Conservation (phyloP, 2,797 vertebrate genomes). For the Artibeus lituratus region DNA sequence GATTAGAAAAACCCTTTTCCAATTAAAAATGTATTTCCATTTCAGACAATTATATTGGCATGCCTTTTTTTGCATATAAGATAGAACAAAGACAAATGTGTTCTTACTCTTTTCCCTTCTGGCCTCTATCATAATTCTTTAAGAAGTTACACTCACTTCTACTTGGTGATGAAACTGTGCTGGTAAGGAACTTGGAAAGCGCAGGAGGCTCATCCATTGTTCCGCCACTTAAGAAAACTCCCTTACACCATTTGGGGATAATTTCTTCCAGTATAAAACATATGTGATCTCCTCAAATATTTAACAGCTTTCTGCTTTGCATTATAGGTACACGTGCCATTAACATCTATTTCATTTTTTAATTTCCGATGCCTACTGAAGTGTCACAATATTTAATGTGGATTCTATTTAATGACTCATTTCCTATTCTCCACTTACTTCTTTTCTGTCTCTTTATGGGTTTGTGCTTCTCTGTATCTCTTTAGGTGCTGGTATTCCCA, state of each 20-base stretch:
- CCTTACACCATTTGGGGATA: neutral
- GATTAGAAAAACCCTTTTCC: neutral
- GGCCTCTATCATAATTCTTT: neutral
- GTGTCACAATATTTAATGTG: neutral
- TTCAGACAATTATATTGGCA: neutral
- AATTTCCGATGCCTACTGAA: neutral
- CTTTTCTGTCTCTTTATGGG: neutral
- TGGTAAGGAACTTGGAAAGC: neutral
- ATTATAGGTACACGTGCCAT: neutral
- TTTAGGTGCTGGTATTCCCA: neutral
- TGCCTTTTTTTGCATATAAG: neutral
- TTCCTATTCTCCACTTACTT: neutral
- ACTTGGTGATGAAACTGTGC: neutral
- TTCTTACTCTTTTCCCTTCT: neutral
- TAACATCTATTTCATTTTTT: neutral
- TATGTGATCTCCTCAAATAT: neutral
- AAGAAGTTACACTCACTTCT: neutral
- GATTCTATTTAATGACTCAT: neutral
- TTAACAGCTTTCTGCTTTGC: neutral
- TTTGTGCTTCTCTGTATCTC: neutral
- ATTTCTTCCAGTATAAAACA: constrained; percentile 8
- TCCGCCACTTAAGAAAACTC: neutral
- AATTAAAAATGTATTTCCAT: constrained; percentile 12
- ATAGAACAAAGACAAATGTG: neutral
- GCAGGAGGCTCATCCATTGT: neutral